Conservation (phyloP, 1,140 invertebrate species). For the Rhagoletis zephyria region DNA sequence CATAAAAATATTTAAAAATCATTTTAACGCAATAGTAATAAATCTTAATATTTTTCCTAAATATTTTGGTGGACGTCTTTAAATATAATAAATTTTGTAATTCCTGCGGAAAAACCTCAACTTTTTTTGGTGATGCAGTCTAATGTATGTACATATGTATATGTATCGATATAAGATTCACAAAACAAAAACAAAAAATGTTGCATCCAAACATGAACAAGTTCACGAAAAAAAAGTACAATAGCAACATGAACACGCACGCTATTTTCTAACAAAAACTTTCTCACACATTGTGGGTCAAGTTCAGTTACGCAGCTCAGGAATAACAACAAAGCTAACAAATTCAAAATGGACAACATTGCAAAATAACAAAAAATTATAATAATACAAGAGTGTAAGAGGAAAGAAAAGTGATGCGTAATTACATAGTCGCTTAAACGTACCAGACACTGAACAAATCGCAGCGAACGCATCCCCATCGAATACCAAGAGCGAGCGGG, state of each 20-base stretch:
- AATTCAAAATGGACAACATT: conserved; percentile 30
- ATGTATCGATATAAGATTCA: background rate
- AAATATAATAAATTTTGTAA: background rate
- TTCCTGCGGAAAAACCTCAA: too few relatives aligned
- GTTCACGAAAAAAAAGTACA: background rate
- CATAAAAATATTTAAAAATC: too few relatives aligned
- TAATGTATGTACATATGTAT: background rate
- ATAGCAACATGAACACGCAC: background rate
- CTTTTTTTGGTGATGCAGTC: too few relatives aligned
- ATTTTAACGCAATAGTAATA: too few relatives aligned
- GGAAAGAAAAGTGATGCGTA: conserved; percentile 42
- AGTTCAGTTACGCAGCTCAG: conserved; percentile 49
- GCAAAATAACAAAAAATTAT: conserved; percentile 35
- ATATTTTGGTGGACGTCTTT: too few relatives aligned
- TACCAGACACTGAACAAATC: background rate
- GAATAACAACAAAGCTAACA: background rate
- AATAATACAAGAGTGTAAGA: conserved; percentile 23
- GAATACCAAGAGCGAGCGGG: background rate
- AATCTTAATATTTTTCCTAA: too few relatives aligned
- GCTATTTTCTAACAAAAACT: conserved; percentile 40
- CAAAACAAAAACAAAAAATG: background rate
- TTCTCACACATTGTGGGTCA: conserved; percentile 53
- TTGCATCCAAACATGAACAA: background rate
- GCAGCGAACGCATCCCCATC: conserved; percentile 1
- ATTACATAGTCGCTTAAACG: background rate